phyloP scores from a whole-genome alignment of 2,888 invertebrate genomes.

The Sisyra terminalis region DNA sequence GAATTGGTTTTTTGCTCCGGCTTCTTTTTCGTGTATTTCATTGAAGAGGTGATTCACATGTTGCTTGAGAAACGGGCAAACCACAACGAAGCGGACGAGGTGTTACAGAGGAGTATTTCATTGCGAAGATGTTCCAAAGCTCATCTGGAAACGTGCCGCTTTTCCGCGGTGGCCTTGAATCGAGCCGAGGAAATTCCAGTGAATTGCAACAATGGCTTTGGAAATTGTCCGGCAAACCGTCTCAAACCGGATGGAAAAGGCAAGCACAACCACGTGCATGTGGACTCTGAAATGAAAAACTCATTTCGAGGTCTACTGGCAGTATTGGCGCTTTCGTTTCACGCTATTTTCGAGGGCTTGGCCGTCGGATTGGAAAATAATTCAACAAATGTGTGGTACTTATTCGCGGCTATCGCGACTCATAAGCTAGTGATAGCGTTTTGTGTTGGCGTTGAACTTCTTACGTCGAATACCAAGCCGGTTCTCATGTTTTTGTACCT shows the following conservation, averaged over 20 bases:
- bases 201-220: background rate
- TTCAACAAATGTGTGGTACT: constrained; percentile 38
- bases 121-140: constrained; percentile 23
- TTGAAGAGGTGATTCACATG: constrained; percentile 42
- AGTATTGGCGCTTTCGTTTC: constrained; percentile 47
- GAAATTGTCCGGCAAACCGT: background rate
- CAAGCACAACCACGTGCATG: constrained; percentile 11
- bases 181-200: background rate
- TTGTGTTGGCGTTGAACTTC: constrained; percentile 46
- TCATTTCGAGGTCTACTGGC: constrained; percentile 38
- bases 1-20: constrained; percentile 43
- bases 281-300: constrained; percentile 28
- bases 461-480: constrained; percentile 31
- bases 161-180: background rate
- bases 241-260: background rate
- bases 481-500: constrained; percentile 35
- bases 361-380: constrained; percentile 46
- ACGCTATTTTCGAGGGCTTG: constrained; percentile 51
- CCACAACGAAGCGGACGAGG: constrained; percentile 23
- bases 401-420: constrained; percentile 46
- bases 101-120: constrained; percentile 35
- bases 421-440: constrained; percentile 50
- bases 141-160: background rate
- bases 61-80: constrained; percentile 27
- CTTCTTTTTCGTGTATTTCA: constrained; percentile 44